phyloP scores from a whole-genome alignment of 2,888 invertebrate genomes.

The Empis livida region DNA sequence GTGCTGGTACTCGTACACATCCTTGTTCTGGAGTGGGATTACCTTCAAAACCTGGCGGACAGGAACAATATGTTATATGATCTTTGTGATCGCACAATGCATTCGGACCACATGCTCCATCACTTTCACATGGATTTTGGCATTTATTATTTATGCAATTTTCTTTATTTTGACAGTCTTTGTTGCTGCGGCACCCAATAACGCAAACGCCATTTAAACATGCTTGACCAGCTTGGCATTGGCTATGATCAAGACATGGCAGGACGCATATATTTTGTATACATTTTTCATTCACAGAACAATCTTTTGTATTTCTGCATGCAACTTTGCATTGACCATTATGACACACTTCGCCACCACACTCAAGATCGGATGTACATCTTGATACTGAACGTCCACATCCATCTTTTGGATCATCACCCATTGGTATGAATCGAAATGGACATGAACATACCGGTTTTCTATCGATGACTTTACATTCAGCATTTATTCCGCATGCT shows the following conservation, averaged over 20 bases:
- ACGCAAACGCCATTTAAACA: slow-evolving; percentile 68
- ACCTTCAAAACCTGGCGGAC: slow-evolving; percentile 75
- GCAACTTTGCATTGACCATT: slow-evolving; percentile 74
- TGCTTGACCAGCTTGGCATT: slow-evolving; percentile 67
- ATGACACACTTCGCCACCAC: slow-evolving; percentile 64
- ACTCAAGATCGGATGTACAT: slow-evolving; percentile 61
- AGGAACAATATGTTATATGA: slow-evolving; percentile 64
- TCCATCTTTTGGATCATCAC: slow-evolving; percentile 47
- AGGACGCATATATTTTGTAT: slow-evolving; percentile 62
- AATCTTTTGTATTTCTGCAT: slow-evolving; percentile 63
- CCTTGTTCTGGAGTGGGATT: slow-evolving; percentile 81
- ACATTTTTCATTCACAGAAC: slow-evolving; percentile 67
- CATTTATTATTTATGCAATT: slow-evolving; percentile 79
- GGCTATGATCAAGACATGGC: slow-evolving; percentile 68
- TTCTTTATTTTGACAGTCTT: slow-evolving; percentile 61
- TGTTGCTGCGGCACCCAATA: slow-evolving; percentile 72
- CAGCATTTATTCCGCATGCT: slow-evolving; percentile 68
- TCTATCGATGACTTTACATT: slow-evolving; percentile 65
- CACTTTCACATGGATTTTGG: slow-evolving; percentile 64
- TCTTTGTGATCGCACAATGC: slow-evolving; percentile 63
- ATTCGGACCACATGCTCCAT: slow-evolving; percentile 71
- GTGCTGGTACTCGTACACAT: slow-evolving; percentile 66
- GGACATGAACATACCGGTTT: slow-evolving; percentile 70
- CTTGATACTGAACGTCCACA: slow-evolving; percentile 56
- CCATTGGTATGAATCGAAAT: slow-evolving; percentile 58